phyloP scores from a whole-genome alignment of 2,113 vertebrate species.

The Peromyscus polionotus region DNA sequence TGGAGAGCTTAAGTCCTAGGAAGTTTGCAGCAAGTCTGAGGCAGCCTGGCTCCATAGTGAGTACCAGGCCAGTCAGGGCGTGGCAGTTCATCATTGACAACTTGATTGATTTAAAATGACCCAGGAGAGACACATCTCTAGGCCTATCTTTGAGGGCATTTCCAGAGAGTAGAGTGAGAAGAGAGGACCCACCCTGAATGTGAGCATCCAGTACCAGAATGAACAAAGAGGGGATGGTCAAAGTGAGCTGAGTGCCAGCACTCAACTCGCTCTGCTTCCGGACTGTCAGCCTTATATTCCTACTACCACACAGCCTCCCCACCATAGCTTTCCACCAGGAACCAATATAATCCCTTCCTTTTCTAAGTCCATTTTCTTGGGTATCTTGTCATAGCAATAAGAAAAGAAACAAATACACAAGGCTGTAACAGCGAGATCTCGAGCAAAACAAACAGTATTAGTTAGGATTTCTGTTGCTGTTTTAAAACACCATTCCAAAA shows the following conservation, averaged over 20 bases:
- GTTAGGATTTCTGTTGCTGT: background rate
- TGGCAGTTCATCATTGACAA: background rate
- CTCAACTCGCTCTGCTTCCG: background rate
- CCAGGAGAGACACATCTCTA: background rate
- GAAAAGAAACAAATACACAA: background rate
- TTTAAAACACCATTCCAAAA: background rate
- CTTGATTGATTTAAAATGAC: background rate
- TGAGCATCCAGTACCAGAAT: background rate
- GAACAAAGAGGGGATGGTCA: background rate
- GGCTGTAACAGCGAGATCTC: background rate
- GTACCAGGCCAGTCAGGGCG: background rate
- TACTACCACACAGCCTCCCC: background rate
- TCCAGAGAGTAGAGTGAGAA: background rate
- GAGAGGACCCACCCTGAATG: background rate
- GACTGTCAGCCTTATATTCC: background rate
- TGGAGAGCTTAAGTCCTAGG: background rate
- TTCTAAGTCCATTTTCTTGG: too few species aligned
- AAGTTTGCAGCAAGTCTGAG: background rate
- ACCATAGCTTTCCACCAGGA: background rate
- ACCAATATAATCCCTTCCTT: background rate
- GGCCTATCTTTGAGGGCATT: background rate
- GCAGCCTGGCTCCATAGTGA: background rate
- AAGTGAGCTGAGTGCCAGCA: background rate
- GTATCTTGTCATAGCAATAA: background rate
- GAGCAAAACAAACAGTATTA: background rate